Conservation (phyloP, 2,113 vertebrate genomes). For the Plotosus lineatus region DNA sequence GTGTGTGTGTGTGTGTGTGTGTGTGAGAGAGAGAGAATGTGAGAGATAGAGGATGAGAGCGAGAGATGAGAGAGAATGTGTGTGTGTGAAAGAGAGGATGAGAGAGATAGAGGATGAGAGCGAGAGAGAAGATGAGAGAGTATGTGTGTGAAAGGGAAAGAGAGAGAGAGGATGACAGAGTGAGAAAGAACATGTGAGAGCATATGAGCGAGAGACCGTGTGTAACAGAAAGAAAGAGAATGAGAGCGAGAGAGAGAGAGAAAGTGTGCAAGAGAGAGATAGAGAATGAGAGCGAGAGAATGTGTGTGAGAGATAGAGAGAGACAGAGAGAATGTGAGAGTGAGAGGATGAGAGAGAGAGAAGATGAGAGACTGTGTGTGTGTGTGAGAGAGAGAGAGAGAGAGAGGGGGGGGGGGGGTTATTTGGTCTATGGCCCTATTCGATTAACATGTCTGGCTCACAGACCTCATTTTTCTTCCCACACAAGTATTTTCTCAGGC, state of each 20-base stretch:
- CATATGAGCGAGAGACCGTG: too few species aligned
- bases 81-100: too few species aligned
- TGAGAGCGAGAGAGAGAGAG: neutral
- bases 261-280: constrained; percentile 5
- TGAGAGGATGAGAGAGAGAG: constrained; percentile 6
- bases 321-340: constrained; percentile 8
- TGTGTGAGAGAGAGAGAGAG: neutral
- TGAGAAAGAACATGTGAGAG: constrained; percentile 17
- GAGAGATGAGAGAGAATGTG: constrained; percentile 9
- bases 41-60: constrained; percentile 1
- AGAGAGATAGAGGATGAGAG: constrained; percentile 1
- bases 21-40: neutral
- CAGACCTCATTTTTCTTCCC: constrained; percentile 40
- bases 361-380: too few species aligned
- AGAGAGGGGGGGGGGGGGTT: neutral
- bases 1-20: neutral
- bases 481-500: constrained; percentile 31
- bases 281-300: neutral
- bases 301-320: neutral
- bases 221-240: too few species aligned
- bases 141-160: neutral
- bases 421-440: constrained; percentile 19
- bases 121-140: too few species aligned
- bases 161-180: constrained; percentile 2
- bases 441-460: constrained; percentile 40